Conservation (phyloP, 2,113 vertebrate genomes). For the Zosterops hypoxanthus region DNA sequence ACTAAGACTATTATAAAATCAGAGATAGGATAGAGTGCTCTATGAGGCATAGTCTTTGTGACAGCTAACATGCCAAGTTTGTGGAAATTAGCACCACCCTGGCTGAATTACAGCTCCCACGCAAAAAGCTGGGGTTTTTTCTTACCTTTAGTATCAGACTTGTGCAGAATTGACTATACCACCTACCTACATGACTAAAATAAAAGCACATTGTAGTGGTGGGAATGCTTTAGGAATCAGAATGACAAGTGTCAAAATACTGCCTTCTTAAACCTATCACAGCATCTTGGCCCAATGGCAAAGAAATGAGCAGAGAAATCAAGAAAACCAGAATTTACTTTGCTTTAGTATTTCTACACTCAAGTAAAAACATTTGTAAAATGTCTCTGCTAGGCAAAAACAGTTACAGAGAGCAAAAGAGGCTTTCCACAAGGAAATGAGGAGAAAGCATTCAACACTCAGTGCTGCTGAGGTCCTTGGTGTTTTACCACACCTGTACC, state of each 20-base stretch:
- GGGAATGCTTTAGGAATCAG: not conserved
- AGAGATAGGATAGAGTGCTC: not conserved
- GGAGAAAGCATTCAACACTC: accelerated
- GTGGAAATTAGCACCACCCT: not conserved
- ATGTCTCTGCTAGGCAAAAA: not conserved
- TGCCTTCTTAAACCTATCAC: not conserved
- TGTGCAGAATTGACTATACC: not conserved
- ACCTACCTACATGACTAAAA: not conserved
- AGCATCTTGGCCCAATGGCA: not conserved
- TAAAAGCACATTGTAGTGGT: not conserved
- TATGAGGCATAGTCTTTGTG: not conserved
- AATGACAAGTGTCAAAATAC: not conserved
- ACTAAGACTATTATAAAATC: not conserved
- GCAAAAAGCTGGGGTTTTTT: not conserved
- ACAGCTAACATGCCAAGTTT: not conserved
- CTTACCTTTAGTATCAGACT: not conserved
- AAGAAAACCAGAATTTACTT: not conserved
- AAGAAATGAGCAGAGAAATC: not conserved
- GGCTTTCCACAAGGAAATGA: not conserved
- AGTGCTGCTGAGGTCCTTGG: accelerated
- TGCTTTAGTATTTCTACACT: not conserved
- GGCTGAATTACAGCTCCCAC: not conserved
- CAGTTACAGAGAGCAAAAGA: not conserved
- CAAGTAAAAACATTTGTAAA: not conserved
- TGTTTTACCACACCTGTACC: not conserved